Evolutionary conservation across 1,140 invertebrate genomes (phyloP).

Genomic region (Ips typographus): DNA sequence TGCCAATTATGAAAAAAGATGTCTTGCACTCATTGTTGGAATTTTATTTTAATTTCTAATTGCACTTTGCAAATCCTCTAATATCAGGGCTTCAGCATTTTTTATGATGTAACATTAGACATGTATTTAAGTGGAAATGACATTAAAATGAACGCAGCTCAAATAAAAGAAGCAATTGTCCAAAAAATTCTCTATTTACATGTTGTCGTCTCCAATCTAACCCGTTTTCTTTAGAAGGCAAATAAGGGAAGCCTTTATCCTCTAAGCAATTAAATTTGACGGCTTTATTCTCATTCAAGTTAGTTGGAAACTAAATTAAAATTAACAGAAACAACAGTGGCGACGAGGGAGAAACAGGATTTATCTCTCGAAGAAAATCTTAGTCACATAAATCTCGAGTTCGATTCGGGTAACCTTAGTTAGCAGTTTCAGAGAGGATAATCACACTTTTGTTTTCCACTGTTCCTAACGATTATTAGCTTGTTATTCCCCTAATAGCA

Average conservation of each 20-base stretch:
- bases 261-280: conserved; percentile 26
- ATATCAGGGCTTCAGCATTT: too few relatives aligned
- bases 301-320: conserved; percentile 27
- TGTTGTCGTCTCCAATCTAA: background rate
- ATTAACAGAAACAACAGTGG: conserved; percentile 26
- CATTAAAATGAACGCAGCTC: background rate
- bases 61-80: too few relatives aligned
- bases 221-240: conserved; percentile 7
- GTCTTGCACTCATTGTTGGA: too few relatives aligned
- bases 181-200: conserved; percentile 1
- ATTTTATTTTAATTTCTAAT: too few relatives aligned
- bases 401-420: conserved; percentile 45
- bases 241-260: conserved; percentile 18
- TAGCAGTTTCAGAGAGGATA: conserved; percentile 47
- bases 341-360: conserved; percentile 32
- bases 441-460: conserved; percentile 48
- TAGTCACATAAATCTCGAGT: conserved; percentile 43
- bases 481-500: conserved; percentile 48
- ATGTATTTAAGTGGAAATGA: too few relatives aligned
- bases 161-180: conserved; percentile 1
- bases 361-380: conserved; percentile 37
- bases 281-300: conserved; percentile 29
- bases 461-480: conserved; percentile 47
- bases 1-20: too few relatives aligned
- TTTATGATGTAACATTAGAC: too few relatives aligned